Percentiles rank a stretch among this genome's conserved stretches.
Evolutionary conservation across 92 coral and sea anemone genomes (phyloP).

Genomic region (Zoanthus sociatus): DNA sequence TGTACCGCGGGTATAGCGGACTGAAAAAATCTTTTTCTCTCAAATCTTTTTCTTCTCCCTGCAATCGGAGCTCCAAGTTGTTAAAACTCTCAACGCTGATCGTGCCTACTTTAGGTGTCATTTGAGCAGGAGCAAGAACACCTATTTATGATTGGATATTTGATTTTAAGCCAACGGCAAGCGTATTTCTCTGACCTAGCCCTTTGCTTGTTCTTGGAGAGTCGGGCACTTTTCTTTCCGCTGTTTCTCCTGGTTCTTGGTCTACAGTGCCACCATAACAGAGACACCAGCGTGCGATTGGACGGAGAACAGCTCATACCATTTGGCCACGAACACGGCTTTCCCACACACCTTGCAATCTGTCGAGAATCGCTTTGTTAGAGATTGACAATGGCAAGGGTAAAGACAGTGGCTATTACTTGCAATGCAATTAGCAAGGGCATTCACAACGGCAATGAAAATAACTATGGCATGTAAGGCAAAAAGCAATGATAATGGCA

Average conservation of each 20-base stretch:
- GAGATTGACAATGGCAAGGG: neutral
- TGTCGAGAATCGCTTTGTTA: slow-evolving; percentile 34
- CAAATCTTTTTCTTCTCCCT: too few species aligned
- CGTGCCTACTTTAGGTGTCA: neutral
- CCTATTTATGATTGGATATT: slow-evolving; percentile 35
- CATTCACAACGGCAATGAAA: neutral
- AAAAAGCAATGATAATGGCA: too few species aligned
- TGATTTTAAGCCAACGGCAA: slow-evolving; percentile 60
- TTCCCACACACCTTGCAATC: slow-evolving; percentile 74
- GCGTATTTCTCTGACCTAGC: slow-evolving; percentile 18
- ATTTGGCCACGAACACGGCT: slow-evolving; percentile 76
- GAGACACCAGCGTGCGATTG: slow-evolving; percentile 53
- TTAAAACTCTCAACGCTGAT: neutral
- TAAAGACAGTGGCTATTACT: neutral
- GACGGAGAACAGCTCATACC: slow-evolving; percentile 72
- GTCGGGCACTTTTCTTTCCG: slow-evolving; percentile 12
- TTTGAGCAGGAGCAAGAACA: slow-evolving; percentile 53
- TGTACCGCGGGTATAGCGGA: too few species aligned
- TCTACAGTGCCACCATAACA: slow-evolving; percentile 82
- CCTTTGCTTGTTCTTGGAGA: slow-evolving; percentile 30
- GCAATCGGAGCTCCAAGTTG: neutral
- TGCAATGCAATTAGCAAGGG: neutral
- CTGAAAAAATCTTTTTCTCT: too few species aligned
- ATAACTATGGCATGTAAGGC: too few species aligned
- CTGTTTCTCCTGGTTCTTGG: slow-evolving; percentile 22